Base-by-base conservation (phyloP, 1,140 invertebrate species). In the Lethocerus indicus region DNA sequence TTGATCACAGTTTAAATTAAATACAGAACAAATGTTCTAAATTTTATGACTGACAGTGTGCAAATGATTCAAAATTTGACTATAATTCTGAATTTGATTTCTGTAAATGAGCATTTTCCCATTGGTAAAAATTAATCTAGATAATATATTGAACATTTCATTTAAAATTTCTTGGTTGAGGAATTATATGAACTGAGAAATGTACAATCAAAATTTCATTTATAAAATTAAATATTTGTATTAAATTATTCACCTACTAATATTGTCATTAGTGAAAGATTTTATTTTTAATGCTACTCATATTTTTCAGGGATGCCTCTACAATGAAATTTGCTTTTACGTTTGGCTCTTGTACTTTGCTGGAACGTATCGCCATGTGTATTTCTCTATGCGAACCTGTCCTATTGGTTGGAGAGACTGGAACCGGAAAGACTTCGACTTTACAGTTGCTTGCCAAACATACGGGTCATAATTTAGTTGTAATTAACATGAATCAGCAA, bases 401-500 rank as follows among this genome's bases (percentile, higher is more conserved):
- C 2, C 66, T 99, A 7, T 66, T 99, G 5, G 91, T 97, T 1
- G 96, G 96, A 41, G 96, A 99, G 69, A 99, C 95, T 1, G 96
- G 95, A 37, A 93, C 90, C 13, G 95, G 96, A 12, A 99, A 99
- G 71, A 99, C 96, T 0, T 88, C 88, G n/a, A 79, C 84, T 0
- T 75, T 99, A 26, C 95, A 98, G 63, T 91, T 87, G 64, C 67
- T 99, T 18, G 89, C 94, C 0, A 72, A 81, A 54, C 76, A 81
- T 53, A 79, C 83, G 0, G 81, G 84, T 13, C 77, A 89, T 55
- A 85, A 83, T 61, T 67, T 99, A 13, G 71, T 87, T 35, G 92
- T 98, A 0, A 86, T 99, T n/a, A 99, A 99, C 64, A 88, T 99
- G 83, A 98, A 96, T 63, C 94, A 98, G 63, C 94, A 99, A 64